Conservation (phyloP, 2,113 vertebrate species). For the Bos indicus region DNA sequence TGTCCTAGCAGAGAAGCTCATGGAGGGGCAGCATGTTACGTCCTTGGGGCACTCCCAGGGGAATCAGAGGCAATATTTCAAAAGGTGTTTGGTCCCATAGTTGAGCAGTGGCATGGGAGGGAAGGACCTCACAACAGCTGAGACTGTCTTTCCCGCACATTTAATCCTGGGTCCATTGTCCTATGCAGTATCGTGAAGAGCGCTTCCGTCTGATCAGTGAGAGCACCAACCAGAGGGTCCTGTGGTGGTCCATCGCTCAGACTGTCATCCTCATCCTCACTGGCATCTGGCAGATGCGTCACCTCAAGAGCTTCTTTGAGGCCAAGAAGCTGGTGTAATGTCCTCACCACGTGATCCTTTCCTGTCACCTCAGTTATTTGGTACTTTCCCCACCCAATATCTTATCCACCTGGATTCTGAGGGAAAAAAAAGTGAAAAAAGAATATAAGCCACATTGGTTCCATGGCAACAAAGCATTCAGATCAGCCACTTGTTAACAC, state of each 20-base stretch:
- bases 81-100: background rate
- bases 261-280: conserved; percentile 95
- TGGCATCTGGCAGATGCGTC: conserved; percentile 97
- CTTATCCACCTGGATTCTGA: background rate
- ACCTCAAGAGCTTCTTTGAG: conserved; percentile 97
- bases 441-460: background rate
- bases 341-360: background rate
- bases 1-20: background rate
- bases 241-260: conserved; percentile 98
- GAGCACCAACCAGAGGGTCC: conserved; percentile 96
- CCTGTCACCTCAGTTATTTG: background rate
- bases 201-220: conserved; percentile 95
- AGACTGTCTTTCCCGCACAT: background rate
- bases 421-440: background rate
- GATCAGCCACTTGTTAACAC: background rate
- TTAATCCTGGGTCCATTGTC: background rate
- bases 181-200: conserved; percentile 91
- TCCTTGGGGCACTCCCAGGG: background rate
- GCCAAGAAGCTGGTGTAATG: conserved; percentile 94
- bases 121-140: background rate
- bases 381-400: background rate
- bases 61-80: background rate
- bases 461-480: background rate
- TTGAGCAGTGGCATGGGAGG: background rate
- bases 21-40: background rate